phyloP scores from a whole-genome alignment of 2,888 invertebrate genomes.

The Mamestra brassicae region DNA sequence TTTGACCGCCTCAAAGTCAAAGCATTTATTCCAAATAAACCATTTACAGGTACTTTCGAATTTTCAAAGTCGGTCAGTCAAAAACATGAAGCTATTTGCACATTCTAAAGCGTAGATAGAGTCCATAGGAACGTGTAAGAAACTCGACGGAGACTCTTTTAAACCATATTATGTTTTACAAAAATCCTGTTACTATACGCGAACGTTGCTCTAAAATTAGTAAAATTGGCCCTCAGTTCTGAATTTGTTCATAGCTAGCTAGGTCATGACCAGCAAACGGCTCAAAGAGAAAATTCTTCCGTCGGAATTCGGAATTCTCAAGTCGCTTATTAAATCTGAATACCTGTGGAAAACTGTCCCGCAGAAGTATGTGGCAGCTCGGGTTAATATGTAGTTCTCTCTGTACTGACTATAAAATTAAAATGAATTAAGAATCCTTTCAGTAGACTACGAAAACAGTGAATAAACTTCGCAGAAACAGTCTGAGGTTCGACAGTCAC shows the following conservation, averaged over 20 bases:
- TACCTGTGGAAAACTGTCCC: neutral
- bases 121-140: too few species aligned
- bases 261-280: neutral
- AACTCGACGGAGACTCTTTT: too few species aligned
- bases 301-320: conserved; percentile 6
- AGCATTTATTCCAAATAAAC: too few species aligned
- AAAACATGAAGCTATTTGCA: too few species aligned
- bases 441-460: conserved; percentile 5
- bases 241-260: neutral
- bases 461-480: conserved; percentile 16
- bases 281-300: neutral
- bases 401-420: neutral
- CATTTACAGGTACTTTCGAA: too few species aligned
- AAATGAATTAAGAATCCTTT: neutral
- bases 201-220: too few species aligned
- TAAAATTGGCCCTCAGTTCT: neutral
- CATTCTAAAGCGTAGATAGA: too few species aligned
- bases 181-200: too few species aligned
- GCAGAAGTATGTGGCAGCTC: neutral
- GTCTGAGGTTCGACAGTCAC: conserved; percentile 20
- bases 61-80: too few species aligned
- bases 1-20: too few species aligned
- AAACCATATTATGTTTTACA: too few species aligned
- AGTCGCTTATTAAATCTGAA: conserved; percentile 25
- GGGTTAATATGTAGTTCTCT: neutral